phyloP scores from a whole-genome alignment of 2,888 invertebrate species.

The Lasius fuliginosus region DNA sequence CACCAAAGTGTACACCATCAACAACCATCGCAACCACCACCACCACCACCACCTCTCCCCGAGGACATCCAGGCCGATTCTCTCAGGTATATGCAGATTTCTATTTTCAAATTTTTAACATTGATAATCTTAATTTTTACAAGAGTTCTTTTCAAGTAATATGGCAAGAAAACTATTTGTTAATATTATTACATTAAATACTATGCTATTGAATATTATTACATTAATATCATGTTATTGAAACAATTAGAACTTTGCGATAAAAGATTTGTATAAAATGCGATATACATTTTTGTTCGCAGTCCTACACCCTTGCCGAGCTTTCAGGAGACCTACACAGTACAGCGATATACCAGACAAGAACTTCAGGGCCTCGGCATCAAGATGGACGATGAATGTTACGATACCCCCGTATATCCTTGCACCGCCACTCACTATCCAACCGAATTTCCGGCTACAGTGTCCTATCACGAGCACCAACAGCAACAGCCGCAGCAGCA shows the following conservation, averaged over 20 bases:
- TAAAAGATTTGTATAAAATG: not conserved
- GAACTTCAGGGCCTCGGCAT: conserved; percentile 90
- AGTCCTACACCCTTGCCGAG: conserved; percentile 92
- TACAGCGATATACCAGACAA: conserved; percentile 90
- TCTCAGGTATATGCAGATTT: conserved; percentile 77
- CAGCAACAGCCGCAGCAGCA: conserved; percentile 86
- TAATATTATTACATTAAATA: not conserved
- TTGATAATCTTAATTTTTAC: not conserved
- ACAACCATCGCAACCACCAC: conserved; percentile 77
- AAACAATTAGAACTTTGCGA: not conserved
- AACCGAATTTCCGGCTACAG: conserved; percentile 77
- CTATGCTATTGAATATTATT: no score
- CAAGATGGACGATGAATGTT: conserved; percentile 96
- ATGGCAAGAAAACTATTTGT: not conserved
- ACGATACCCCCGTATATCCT: conserved; percentile 87
- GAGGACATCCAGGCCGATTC: conserved; percentile 83
- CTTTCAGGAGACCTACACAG: conserved; percentile 95
- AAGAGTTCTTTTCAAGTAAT: not conserved
- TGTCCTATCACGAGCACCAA: conserved; percentile 84
- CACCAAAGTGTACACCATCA: conserved; percentile 82
- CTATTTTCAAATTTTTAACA: not conserved
- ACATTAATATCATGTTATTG: not conserved
- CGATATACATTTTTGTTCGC: conserved; percentile 32
- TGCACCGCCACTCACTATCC: conserved; percentile 80
- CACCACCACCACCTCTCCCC: conserved; percentile 78